Evolutionary conservation across 1,140 invertebrate genomes (phyloP), one percentile per base, ranked within the genome.

Genomic region (Bombus huntii): DNA sequence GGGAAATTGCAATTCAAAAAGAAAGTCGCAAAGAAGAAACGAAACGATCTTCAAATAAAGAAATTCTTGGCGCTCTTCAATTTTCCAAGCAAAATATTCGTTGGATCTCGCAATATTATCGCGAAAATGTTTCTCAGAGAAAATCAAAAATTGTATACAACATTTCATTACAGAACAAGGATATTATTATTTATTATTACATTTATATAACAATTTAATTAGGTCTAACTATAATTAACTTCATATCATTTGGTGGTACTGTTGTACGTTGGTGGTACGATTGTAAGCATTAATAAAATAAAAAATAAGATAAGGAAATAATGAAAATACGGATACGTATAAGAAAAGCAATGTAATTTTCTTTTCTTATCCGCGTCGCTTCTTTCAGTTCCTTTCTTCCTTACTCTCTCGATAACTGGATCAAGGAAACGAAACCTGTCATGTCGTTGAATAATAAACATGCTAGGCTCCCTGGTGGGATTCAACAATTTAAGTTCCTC

Each of bases 401-500:
- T 37, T 57, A 39, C 44, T 72, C 2, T n/a, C 8, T 47, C 70
- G 8, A 31, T 42, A 12, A 62, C 59, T n/a, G 31, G 47, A 53
- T 53, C 47, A 18, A 53, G 47, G 59, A 53, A 83, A 75, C 12
- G 42, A 10, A 47, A 28, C 37, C 28, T 34, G 42, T 47, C 73
- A 25, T 28, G 65, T 39, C 22, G 10, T 18, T 44, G 62, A 77
- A 65, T 77, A 83, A 83, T 65, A 83, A 83, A 37, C 28, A 74
- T 6, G 6, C 65, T 28, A 70, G 76, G 34, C 57, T 76, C 28
- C 62, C n/a, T 37, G 37, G 18, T n/a, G 72, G 47, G 65, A 53
- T 77, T 83, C 57, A 53, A 83, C 47, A 70, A 77, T 70, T 76
- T 66, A 59, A 77, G 34, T 75, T 66, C 22, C 34, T 28, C 12